phyloP scores from a whole-genome alignment of 2,797 vertebrate species.

The Anguilla marmorata region DNA sequence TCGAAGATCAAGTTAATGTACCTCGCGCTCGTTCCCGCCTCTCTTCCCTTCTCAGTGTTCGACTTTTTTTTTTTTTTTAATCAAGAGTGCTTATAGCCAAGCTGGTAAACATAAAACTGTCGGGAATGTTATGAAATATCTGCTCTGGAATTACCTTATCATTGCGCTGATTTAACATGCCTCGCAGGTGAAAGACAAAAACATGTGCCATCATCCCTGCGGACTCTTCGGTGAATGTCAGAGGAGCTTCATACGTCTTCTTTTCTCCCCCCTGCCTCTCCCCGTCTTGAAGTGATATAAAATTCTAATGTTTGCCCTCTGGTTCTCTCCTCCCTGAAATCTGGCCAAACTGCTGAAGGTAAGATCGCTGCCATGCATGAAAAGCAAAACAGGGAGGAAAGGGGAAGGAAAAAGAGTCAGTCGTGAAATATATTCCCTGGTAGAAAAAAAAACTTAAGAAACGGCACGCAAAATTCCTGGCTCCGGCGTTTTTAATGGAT shows the following conservation, averaged over 20 bases:
- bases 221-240: constrained; percentile 84
- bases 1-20: constrained; percentile 30
- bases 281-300: constrained; percentile 86
- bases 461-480: constrained; percentile 40
- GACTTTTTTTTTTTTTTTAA: constrained; percentile 65
- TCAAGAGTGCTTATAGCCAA: constrained; percentile 84
- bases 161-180: constrained; percentile 91
- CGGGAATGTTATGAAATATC: constrained; percentile 85
- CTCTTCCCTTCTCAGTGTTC: constrained; percentile 19
- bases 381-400: constrained; percentile 67
- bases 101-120: constrained; percentile 87
- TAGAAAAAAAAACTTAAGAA: constrained; percentile 41
- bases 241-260: constrained; percentile 81
- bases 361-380: constrained; percentile 83
- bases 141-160: constrained; percentile 90
- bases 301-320: constrained; percentile 91
- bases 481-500: constrained; percentile 31
- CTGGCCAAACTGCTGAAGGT: constrained; percentile 84
- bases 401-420: constrained; percentile 39
- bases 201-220: constrained; percentile 81
- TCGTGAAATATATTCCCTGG: constrained; percentile 55
- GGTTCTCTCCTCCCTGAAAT: constrained; percentile 85
- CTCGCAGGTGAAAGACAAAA: constrained; percentile 94
- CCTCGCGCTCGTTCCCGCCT: constrained; percentile 11
- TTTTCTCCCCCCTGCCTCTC: constrained; percentile 34